Base-by-base conservation (phyloP, 2,113 vertebrate species). In the Tenrec ecaudatus region DNA sequence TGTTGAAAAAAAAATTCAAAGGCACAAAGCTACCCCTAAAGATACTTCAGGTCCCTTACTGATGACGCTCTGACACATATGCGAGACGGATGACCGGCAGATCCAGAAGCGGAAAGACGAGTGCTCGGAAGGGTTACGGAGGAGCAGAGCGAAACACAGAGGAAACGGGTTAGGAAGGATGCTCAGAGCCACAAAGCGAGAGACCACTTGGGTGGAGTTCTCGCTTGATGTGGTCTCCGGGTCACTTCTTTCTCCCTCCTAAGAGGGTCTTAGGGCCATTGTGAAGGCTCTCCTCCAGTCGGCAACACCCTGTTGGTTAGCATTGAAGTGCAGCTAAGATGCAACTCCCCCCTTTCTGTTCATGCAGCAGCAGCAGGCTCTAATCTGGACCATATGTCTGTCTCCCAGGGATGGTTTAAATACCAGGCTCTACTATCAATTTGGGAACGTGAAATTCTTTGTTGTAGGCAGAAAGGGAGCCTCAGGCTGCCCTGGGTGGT, bases 331-430 rank as follows among this genome's bases (percentile, higher is more conserved):
- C 19, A 57, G 89, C 86, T 96, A 62, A 93, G 96, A 93, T 57
- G 47, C 68, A 89, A 79, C 78, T 92, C 81, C n/a, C 40, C 73
- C 76, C 78, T 60, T 92, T 90, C 82, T 90, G 66, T 77, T 89
- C 91, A 92, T 47, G 82, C 15, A n/a, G 68, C n/a, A 92, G 68
- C 93, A 87, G 82, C 66, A 89, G 88, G 53, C 64, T 92, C 87
- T 92, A 94, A 97, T 91, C 91, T 94, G 89, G 95, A 95, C 82
- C 95, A 88, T 57, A 82, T 94, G 95, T 85, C 82, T 91, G 57
- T 90, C 40, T 94, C 73, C 47, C n/a, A 86, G 60, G 78, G 89
- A 92, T 64, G 40, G 60, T 68, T 95, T 94, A 91, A 95, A 88
- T 88, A 79, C 89, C 76, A 93, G 36, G 68, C 87, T 89, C 91